A percentile compares a stretch with the other conserved stretches of the same genome.
These are phyloP conservation scores for Marronus borbonicus DNA, from an alignment of 2,888 invertebrate species.

Conservation along the genomic window DNA sequence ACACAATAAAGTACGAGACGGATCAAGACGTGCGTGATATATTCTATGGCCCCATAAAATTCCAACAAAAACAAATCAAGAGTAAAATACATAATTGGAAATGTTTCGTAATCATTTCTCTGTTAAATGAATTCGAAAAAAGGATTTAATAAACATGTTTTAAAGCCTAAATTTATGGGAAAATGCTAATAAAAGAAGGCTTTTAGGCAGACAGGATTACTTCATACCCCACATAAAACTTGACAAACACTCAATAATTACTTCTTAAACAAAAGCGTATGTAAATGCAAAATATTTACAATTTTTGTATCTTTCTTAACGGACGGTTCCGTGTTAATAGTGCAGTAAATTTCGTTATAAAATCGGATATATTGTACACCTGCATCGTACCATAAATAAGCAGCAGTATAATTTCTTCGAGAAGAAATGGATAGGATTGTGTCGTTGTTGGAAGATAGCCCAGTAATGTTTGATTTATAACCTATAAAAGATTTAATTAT, in stretches of 20 bases:
- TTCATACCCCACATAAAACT: not conserved
- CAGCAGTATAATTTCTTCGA: slow-evolving; percentile 1
- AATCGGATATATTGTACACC: not conserved
- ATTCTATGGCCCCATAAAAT: no score
- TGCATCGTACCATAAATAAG: slow-evolving; percentile 13
- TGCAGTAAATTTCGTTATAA: slow-evolving; percentile 28
- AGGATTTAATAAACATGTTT: no score
- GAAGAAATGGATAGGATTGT: not conserved
- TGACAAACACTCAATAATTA: not conserved
- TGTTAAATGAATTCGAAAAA: no score
- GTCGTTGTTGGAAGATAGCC: slow-evolving; percentile 8
- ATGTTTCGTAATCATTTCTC: no score
- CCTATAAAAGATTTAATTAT: slow-evolving; percentile 57
- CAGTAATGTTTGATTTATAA: slow-evolving; percentile 52
- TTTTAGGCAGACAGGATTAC: not conserved
- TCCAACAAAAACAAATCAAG: no score
- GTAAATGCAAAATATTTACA: slow-evolving; percentile 11
- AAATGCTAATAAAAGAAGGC: not conserved
- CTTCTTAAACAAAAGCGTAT: not conserved
- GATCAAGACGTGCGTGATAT: no score
- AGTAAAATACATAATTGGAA: no score
- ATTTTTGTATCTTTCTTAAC: not conserved
- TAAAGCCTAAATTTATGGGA: no score
- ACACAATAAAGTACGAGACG: no score
- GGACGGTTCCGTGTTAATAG: slow-evolving; percentile 10